These are phyloP conservation scores for Bombylius major DNA, from an alignment of 2,888 invertebrate genomes.

Conservation along the genomic window DNA sequence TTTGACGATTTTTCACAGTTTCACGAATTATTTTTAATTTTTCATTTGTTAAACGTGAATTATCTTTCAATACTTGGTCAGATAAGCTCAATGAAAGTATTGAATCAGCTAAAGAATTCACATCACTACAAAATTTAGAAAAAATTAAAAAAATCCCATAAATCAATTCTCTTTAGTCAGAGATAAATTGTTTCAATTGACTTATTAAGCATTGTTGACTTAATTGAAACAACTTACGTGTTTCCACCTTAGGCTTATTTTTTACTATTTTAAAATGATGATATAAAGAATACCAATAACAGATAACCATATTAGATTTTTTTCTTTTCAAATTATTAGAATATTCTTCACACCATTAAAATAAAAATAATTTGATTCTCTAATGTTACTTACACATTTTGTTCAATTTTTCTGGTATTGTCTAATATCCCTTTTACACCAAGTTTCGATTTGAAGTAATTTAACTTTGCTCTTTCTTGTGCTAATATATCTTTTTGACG, in stretches of 20 bases:
- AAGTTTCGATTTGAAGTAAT: constrained; percentile 29
- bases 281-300: no score
- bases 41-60: constrained; percentile 23
- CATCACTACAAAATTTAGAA: constrained; percentile 17
- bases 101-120: constrained; percentile 32
- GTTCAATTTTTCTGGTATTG: background rate
- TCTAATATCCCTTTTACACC: constrained; percentile 24
- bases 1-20: constrained; percentile 20
- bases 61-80: constrained; percentile 25
- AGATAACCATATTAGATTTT: no score
- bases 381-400: background rate
- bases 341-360: no score
- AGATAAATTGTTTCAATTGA: no score
- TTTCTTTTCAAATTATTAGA: no score
- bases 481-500: constrained; percentile 55
- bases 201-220: no score
- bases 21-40: constrained; percentile 26
- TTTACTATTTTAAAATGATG: no score
- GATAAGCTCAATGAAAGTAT: constrained; percentile 31
- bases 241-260: no score
- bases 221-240: no score
- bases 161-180: no score
- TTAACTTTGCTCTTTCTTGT: constrained; percentile 42
- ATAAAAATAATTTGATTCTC: no score
- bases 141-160: background rate